Evolutionary conservation across 2,797 vertebrate species (phyloP), one percentile per base, ranked within the genome.

Genomic region (Cephalopachus bancanus): DNA sequence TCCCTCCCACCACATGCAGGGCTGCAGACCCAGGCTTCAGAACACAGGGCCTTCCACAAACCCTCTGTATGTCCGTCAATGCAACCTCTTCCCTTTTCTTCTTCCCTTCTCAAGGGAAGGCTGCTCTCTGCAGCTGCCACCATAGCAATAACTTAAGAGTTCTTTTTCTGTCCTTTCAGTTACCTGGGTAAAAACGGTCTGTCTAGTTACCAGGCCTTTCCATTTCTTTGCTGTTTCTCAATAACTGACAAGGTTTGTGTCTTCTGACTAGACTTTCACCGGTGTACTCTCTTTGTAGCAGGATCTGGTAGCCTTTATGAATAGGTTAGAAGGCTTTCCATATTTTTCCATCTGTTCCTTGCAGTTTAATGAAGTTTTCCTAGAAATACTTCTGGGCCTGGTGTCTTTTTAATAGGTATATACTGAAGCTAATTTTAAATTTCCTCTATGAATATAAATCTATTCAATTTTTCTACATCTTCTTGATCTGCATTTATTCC

Each of bases 341-440:
- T 59, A n/a, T 44, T 74, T 84, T 76, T 91, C 60, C 8, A 53
- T 86, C n/a, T 83, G 5, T 90, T 94, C 24, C 71, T 71, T 81
- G 28, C 89, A 26, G 44, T 78, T 80, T 60, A 92, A 3, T 55
- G n/a, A 83, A 84, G 78, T n/a, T 57, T 30, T 85, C 28, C 51
- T 93, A 24, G 16, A 81, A 10, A 55, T 91, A 83, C 10, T 79
- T 89, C 37, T 44, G 33, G 33, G 22, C 51, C 67, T 74, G 22
- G 5, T 93, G n/a, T 30, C 59, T 93, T 95, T 57, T 92, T 89
- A 76, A 72, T 24, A 79, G 16, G 11, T 64, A 86, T 37, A 79
- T 76, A 69, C 30, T 86, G 53, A 79, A 86, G 71, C 26, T 86
- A 83, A 83, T 74, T 92, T 93, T 93, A 16, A 85, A 60, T 92